Evolutionary conservation across 2,113 vertebrate genomes (phyloP), one percentile per base, ranked within the genome.

Genomic region (Alligator sinensis): DNA sequence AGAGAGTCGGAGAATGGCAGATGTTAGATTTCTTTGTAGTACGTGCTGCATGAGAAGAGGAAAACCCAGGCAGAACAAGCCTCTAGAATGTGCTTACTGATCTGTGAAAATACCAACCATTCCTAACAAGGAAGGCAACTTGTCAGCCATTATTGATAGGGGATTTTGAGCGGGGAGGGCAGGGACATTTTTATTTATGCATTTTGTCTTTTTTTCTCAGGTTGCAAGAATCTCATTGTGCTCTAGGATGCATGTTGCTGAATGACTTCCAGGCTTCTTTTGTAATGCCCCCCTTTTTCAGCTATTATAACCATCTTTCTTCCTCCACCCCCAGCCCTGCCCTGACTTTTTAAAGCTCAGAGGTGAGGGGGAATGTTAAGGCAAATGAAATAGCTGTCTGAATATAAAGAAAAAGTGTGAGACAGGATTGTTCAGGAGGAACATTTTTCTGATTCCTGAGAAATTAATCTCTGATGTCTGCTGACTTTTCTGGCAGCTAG

Each of bases 381-480:
- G 61, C 79, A 78, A 63, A 24, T 82, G n/a, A 90, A 93, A 76
- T 86, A 34, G 12, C 13, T 92, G 28, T 86, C 89, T 88, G n/a
- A 91, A 61, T 64, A 63, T 3, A 84, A 78, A 59, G 1, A 75
- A 66, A 16, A 77, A 10, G 15, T 25, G 19, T 76, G 59, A 55
- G 55, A 80, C n/a, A 28, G 13, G 89, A 84, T 30, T 76, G 3
- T 28, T 93, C n/a, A 58, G 82, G 85, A 82, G 54, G 47, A 90
- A 62, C 6, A 62, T 62, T 92, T 89, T 6, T 84, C 30, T 88
- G 76, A 86, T 62, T 96, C 66, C 27, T 82, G 5, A 92, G 62
- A 84, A 93, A 91, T 86, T 80, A 59, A 62, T 84, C 58, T 85
- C 90, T 38, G 59, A 1, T 61, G 14, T 77, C 76, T 91, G 47